Evolutionary conservation across 2,888 invertebrate species (phyloP), one percentile per base, ranked within the genome.

Genomic region (Hypolimnas misippus): DNA sequence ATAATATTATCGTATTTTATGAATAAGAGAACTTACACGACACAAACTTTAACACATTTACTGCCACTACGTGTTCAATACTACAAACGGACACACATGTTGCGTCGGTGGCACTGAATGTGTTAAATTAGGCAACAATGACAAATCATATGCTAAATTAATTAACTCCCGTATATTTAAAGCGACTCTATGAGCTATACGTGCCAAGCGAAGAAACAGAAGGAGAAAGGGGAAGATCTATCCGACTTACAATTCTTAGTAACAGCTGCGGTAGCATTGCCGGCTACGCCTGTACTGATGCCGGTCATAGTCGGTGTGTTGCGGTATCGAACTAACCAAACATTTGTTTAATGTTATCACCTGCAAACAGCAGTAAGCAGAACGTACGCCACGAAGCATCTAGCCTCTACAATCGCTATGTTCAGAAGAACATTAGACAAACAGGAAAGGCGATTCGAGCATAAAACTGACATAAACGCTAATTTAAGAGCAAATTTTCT

Each of bases 281-380:
- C 72, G 68, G 77, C 68, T 57, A 74, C 76, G 72, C 71, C 76
- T 66, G 81, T 64, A 25, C 74, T 68, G 67, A 71, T 72, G 74
- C 76, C 79, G 74, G 74, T 72, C 76, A 81, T 74, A 70, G 77
- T 75, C 65, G 83, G 80, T 70, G 89, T 78, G 73, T 85, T 89
- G 71, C 89, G 88, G 84, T 92, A 92, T 72, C 92, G 92, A 88
- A 91, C 92, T 92, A 92, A 88, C 83, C 86, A 89, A 91, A 91
- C 88, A 92, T 90, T 90, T 86, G 84, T 86, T 90, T 90, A 77
- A 88, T 91, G 86, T 92, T 90, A 92, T 91, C 90, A 90, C 89
- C 89, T 92, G 90, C 79, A 89, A 89, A 85, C 81, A 85, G 87
- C 85, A 79, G 76, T 77, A 86, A 89, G 89, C 88, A 82, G 77